Evolutionary conservation across 1,140 invertebrate genomes (phyloP).

Genomic region (Uloborus diversus): DNA sequence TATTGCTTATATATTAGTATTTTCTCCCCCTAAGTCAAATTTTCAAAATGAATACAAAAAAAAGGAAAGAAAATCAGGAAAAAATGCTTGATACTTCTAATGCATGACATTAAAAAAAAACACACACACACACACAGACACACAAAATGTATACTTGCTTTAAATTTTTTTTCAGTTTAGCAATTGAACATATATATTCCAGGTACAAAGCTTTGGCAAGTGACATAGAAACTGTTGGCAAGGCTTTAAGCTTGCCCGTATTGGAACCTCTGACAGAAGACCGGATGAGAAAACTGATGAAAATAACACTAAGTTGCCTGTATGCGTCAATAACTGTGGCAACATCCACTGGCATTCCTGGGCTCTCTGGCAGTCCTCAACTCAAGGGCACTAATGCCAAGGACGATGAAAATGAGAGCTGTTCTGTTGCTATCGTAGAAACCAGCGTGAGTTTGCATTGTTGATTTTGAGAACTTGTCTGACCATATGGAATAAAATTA

Average conservation of each 20-base stretch:
- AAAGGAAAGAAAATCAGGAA: too few relatives aligned
- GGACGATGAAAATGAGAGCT: slow-evolving; percentile 67
- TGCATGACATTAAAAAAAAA: too few relatives aligned
- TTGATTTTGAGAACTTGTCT: too few relatives aligned
- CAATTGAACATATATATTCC: too few relatives aligned
- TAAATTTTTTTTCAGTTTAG: too few relatives aligned
- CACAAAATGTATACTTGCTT: too few relatives aligned
- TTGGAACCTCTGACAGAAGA: slow-evolving; percentile 84
- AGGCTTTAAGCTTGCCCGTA: slow-evolving; percentile 83
- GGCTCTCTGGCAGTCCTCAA: slow-evolving; percentile 72
- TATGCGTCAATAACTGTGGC: slow-evolving; percentile 79
- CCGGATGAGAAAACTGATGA: slow-evolving; percentile 80
- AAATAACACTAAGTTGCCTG: slow-evolving; percentile 80
- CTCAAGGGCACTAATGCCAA: slow-evolving; percentile 69
- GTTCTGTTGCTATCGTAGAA: slow-evolving; percentile 65
- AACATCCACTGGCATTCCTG: slow-evolving; percentile 74
- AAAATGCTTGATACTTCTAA: too few relatives aligned
- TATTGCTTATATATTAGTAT: too few relatives aligned
- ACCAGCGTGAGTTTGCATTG: slow-evolving; percentile 66
- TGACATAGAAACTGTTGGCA: slow-evolving; percentile 83
- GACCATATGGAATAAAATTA: too few relatives aligned
- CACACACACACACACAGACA: too few relatives aligned
- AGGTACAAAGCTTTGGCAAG: slow-evolving; percentile 80
- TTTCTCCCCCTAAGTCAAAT: too few relatives aligned
- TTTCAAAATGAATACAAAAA: too few relatives aligned